A percentile compares a stretch with the other conserved stretches of the same genome.
Evolutionary conservation across 2,888 invertebrate species (phyloP).

Genomic region (Penaeus monodon): DNA sequence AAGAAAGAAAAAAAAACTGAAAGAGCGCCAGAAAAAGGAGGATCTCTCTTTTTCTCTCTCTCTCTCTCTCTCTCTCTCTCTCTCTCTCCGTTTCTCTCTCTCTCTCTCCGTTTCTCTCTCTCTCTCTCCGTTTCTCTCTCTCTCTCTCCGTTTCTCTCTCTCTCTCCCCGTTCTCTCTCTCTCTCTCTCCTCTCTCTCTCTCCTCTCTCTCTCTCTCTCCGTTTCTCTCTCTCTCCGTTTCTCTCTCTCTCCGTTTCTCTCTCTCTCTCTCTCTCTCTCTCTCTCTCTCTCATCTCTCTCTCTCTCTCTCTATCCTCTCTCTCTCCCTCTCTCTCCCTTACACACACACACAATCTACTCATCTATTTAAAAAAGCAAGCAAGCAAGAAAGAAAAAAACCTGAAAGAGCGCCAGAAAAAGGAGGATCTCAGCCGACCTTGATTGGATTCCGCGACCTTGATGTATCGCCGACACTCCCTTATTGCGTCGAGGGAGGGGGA

Average conservation of each 20-base stretch:
- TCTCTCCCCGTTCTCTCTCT: not conserved
- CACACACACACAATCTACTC: too few relatives aligned
- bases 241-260: too few relatives aligned
- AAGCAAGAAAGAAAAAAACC: not conserved
- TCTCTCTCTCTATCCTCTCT: not conserved
- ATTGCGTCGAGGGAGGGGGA: not conserved
- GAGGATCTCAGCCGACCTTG: too few relatives aligned
- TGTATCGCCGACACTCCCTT: too few relatives aligned
- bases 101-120: not conserved
- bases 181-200: not conserved
- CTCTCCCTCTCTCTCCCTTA: not conserved
- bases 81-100: not conserved
- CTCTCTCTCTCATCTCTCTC: too few relatives aligned
- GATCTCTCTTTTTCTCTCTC: not conserved
- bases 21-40: not conserved
- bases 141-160: not conserved
- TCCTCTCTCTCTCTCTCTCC: too few relatives aligned
- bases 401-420: not conserved
- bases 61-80: not conserved
- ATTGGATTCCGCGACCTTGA: too few relatives aligned
- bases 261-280: too few relatives aligned
- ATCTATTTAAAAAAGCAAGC: too few relatives aligned
- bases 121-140: not conserved
- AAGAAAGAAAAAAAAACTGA: not conserved
- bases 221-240: too few relatives aligned